Evolutionary conservation across 2,113 vertebrate species (phyloP).

Genomic region (Mesitornis unicolor): DNA sequence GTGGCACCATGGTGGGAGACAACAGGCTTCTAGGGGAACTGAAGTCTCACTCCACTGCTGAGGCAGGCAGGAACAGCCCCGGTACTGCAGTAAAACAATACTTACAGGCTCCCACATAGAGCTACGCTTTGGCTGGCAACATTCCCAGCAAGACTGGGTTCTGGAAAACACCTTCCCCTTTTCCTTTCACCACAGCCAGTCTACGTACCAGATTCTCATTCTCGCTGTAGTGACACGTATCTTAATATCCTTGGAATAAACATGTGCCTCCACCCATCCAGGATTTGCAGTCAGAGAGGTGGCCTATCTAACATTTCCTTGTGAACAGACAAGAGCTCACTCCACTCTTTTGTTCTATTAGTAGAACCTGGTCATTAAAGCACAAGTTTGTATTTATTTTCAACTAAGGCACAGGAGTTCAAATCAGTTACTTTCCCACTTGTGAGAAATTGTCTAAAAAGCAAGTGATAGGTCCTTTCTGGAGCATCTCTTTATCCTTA

Average conservation of each 20-base stretch:
- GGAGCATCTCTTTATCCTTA: background rate
- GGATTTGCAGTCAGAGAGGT: background rate
- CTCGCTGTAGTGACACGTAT: background rate
- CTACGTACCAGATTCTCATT: rapidly evolving
- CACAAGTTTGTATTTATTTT: background rate
- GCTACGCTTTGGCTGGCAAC: background rate
- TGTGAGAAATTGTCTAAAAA: background rate
- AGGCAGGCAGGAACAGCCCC: background rate
- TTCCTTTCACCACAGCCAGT: background rate
- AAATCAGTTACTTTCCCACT: background rate
- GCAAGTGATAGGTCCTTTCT: background rate
- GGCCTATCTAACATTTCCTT: background rate
- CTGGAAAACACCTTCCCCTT: background rate
- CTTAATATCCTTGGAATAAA: background rate
- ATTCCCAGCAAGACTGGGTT: background rate
- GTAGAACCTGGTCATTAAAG: background rate
- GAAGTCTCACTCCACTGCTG: background rate
- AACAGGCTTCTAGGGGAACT: background rate
- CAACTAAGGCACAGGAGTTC: background rate
- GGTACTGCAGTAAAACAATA: background rate
- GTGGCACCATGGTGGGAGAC: background rate
- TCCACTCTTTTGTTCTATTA: background rate
- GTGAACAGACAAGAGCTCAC: background rate
- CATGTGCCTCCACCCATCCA: background rate
- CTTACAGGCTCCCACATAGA: background rate